These are phyloP conservation scores for Belonocnema kinseyi DNA, from an alignment of 1,140 invertebrate genomes.

Conservation along the genomic window DNA sequence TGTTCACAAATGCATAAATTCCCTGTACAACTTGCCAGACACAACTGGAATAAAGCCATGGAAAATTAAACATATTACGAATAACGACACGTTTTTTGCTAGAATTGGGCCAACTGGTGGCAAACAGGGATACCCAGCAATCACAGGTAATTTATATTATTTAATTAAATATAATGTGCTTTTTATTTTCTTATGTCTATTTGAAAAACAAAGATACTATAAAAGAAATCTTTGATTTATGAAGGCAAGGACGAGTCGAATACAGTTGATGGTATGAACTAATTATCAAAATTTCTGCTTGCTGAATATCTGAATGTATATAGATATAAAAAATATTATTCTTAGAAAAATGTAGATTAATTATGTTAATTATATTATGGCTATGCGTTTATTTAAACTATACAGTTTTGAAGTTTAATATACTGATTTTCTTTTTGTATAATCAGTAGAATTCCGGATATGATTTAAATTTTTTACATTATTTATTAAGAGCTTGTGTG, in stretches of 20 bases:
- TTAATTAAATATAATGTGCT: constrained; percentile 16
- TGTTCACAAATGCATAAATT: constrained; percentile 74
- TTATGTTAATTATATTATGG: too few species aligned
- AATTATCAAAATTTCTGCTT: background rate
- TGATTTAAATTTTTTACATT: too few species aligned
- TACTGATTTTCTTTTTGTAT: too few species aligned
- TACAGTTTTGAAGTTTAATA: too few species aligned
- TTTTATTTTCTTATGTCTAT: background rate
- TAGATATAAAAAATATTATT: background rate
- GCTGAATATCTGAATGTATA: constrained; percentile 6
- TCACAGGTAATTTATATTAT: constrained; percentile 79
- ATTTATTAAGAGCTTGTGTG: too few species aligned
- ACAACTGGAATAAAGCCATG: constrained; percentile 77
- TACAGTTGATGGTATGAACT: background rate
- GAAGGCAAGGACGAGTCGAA: constrained; percentile 17
- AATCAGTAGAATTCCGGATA: too few species aligned
- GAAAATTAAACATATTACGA: constrained; percentile 68
- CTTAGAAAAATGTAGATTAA: too few species aligned
- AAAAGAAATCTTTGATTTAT: background rate
- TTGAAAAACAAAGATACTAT: too few species aligned
- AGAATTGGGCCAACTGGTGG: constrained; percentile 91
- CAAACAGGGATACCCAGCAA: constrained; percentile 85
- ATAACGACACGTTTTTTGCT: constrained; percentile 81
- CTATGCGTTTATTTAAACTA: too few species aligned
- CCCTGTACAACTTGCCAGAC: constrained; percentile 69